Conservation (phyloP, 2,113 vertebrate genomes). For the Sterna hirundo region DNA sequence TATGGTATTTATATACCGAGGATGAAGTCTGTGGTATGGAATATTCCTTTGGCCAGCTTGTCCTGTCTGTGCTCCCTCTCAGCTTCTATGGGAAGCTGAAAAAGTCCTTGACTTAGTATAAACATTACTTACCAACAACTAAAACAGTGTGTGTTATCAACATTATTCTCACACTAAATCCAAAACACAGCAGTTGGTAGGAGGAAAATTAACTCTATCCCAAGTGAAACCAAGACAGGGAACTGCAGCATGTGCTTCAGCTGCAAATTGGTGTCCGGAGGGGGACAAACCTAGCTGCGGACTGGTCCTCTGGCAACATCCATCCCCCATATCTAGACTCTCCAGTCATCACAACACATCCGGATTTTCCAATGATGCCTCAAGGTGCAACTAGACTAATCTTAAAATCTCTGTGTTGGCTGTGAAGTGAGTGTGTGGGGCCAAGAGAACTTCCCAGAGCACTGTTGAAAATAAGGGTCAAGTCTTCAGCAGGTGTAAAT, state of each 20-base stretch:
- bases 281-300: not conserved
- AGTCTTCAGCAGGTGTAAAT: not conserved
- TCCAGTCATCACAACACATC: not conserved
- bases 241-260: not conserved
- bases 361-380: fast-evolving
- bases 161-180: not conserved
- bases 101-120: not conserved
- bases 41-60: not conserved
- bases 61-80: not conserved
- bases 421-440: fast-evolving
- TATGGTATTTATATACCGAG: not conserved
- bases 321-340: not conserved
- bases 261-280: not conserved
- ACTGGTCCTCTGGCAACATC: not conserved
- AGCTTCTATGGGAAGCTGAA: not conserved
- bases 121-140: not conserved
- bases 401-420: not conserved
- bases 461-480: not conserved
- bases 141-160: not conserved
- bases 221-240: not conserved
- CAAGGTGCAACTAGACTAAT: not conserved
- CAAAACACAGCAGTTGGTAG: not conserved
- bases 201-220: not conserved
- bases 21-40: not conserved
- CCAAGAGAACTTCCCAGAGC: not conserved